phyloP scores from a whole-genome alignment of 37 sponge, comb jelly and placozoan species.

The Eunapius fragilis region DNA sequence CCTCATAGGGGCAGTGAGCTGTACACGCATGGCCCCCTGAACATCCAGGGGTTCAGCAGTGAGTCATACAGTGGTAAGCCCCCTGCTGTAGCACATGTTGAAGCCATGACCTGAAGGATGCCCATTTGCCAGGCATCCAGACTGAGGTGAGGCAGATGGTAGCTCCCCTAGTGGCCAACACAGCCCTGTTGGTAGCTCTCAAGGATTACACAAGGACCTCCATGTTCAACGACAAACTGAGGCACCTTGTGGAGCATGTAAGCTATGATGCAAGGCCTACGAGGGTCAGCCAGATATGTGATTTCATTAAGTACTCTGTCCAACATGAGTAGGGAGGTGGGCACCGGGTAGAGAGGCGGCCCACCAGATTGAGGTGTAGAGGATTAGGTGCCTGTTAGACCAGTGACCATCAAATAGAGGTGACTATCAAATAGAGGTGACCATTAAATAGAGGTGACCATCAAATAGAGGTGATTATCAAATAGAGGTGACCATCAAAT shows the following conservation, averaged over 20 bases:
- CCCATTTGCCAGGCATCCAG: conserved; percentile 6
- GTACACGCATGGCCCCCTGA: conserved; percentile 40
- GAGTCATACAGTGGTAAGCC: conserved; percentile 30
- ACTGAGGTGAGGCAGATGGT: conserved; percentile 28
- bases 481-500: too few relatives aligned
- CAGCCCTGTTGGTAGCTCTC: conserved; percentile 18
- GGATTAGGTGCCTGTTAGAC: too few relatives aligned
- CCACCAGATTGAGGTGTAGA: too few relatives aligned
- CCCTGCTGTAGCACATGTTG: background rate
- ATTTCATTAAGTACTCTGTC: too few relatives aligned
- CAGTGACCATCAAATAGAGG: too few relatives aligned
- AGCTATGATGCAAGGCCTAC: background rate
- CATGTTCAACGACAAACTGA: conserved; percentile 18
- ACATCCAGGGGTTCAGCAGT: conserved; percentile 43
- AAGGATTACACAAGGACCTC: conserved; percentile 21
- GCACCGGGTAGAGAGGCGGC: too few relatives aligned
- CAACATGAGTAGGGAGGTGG: too few relatives aligned
- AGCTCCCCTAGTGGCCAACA: conserved; percentile 16
- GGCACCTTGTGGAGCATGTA: conserved; percentile 24
- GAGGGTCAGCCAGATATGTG: too few relatives aligned
- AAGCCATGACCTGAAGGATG: background rate
- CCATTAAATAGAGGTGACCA: too few relatives aligned
- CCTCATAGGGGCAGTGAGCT: background rate
- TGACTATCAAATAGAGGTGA: too few relatives aligned
- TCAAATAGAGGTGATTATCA: too few relatives aligned